Base-by-base conservation (phyloP, 92 coral and sea anemone species). In the Palythoa grandiflora region DNA sequence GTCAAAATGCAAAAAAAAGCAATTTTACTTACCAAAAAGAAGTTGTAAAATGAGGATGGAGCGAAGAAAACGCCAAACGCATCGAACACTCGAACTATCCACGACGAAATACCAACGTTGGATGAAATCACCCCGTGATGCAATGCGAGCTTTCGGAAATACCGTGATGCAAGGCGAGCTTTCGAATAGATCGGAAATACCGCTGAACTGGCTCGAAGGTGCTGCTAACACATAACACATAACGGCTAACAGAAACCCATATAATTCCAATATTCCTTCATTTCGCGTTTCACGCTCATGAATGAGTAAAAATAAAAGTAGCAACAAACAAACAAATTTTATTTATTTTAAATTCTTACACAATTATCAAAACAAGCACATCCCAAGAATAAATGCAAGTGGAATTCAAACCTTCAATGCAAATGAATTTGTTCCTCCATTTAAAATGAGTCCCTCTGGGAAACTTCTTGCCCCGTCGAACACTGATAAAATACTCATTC, bases 381-480 rank as follows among this genome's bases (percentile, higher is more conserved):
- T 28, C 28, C 28, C 28, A 28, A 21, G 36, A 70, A 35, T 3
- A 35, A 35, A 9, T 70, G 14, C 35, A 51, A 44, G 19, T 44
- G 55, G 11, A 47, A 11, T 57, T 0, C 54, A 39, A 80, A 84
- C 97, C 98, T 89, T 96, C 98, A 80, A 96, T 95, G 78, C 87
- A 92, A 21, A 96, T 90, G 36, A 28, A 87, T 83, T 95, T 95
- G 19, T 84, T 90, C 68, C 73, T 71, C 90, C 93, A 89, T 65
- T 55, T 73, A 63, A 51, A 71, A 54, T 90, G 87, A 4, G 36
- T 37, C 21, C 86, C 77, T 75, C 84, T 88, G 53, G 90, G 92
- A 72, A 78, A 93, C 5, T 90, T 89, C 50, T 52, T 81, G 4
- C 99, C 99, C 60, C 72, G 89, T 12, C 94, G 93, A n/a, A 97